Conservation (phyloP, 2,888 invertebrate species). For the Criorhina ranunculi region DNA sequence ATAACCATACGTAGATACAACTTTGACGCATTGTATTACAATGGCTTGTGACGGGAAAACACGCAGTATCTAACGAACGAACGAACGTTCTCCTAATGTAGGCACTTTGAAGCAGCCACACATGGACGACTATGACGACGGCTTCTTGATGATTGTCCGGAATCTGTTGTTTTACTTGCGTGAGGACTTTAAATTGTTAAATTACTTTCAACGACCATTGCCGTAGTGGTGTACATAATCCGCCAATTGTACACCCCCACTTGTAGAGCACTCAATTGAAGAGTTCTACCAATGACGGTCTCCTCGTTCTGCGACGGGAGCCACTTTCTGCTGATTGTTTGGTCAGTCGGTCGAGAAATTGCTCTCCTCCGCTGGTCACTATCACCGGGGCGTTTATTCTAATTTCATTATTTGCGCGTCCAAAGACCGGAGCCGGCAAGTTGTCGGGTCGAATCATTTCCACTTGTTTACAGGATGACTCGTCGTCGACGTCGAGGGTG, state of each 20-base stretch:
- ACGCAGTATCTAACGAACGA: background rate
- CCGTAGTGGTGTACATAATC: constrained; percentile 25
- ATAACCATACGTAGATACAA: background rate
- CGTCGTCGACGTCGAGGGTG: constrained; percentile 19
- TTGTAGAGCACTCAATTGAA: constrained; percentile 53
- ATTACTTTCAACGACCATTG: constrained; percentile 53
- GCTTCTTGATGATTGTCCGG: constrained; percentile 44
- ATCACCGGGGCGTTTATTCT: constrained; percentile 49
- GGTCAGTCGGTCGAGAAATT: constrained; percentile 55
- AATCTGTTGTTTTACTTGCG: constrained; percentile 66
- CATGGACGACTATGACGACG: background rate
- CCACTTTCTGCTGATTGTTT: constrained; percentile 53
- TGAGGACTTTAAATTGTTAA: constrained; percentile 72
- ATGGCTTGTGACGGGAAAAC: constrained; percentile 17
- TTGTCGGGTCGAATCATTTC: constrained; percentile 34
- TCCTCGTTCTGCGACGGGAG: constrained; percentile 16
- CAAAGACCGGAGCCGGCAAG: constrained; percentile 23
- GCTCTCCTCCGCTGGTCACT: constrained; percentile 30
- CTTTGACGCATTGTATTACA: constrained; percentile 22
- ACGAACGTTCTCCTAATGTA: background rate
- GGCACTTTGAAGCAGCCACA: constrained; percentile 18
- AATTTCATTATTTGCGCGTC: constrained; percentile 61
- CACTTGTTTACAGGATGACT: constrained; percentile 53
- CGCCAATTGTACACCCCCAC: constrained; percentile 61
- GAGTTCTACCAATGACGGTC: constrained; percentile 40